A percentile compares a stretch with the other conserved stretches of the same genome.
Evolutionary conservation across 2,113 vertebrate species (phyloP).

Genomic region (Oplegnathus fasciatus): DNA sequence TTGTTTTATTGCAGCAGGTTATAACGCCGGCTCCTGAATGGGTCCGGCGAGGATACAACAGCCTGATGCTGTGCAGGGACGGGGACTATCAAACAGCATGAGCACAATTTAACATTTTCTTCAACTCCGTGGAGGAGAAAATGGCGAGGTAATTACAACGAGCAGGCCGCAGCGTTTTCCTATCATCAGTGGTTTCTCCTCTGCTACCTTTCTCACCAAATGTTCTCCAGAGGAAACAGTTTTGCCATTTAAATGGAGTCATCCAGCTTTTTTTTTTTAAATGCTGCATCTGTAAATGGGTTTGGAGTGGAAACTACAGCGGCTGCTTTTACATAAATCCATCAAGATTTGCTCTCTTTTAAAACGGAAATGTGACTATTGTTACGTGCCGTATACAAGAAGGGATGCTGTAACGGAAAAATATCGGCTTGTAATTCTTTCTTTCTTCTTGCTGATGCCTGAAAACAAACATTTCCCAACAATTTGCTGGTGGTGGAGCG

Average conservation of each 20-base stretch:
- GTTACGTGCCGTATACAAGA: neutral
- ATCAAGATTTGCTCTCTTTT: constrained; percentile 1
- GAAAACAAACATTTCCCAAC: constrained; percentile 32
- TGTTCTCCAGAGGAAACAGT: constrained; percentile 38
- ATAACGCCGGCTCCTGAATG: constrained; percentile 33
- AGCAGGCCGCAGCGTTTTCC: constrained; percentile 38
- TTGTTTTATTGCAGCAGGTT: constrained; percentile 41
- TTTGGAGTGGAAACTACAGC: neutral
- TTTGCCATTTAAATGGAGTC: constrained; percentile 47
- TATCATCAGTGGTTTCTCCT: constrained; percentile 21
- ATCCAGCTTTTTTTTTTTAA: neutral
- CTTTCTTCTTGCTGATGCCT: constrained; percentile 21
- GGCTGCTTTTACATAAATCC: constrained; percentile 3
- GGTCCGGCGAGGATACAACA: constrained; percentile 25
- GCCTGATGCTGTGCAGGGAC: constrained; percentile 19
- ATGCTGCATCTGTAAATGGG: constrained; percentile 5
- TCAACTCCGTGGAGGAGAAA: constrained; percentile 55
- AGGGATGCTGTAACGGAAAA: neutral
- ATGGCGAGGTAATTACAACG: constrained; percentile 58
- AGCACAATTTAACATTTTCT: constrained; percentile 62
- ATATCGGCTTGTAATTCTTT: neutral
- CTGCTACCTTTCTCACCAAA: constrained; percentile 35
- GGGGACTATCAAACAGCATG: constrained; percentile 46
- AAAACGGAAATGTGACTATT: neutral
- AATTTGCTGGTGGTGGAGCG: constrained; percentile 26